Evolutionary conservation across 2,797 vertebrate genomes (phyloP).

Genomic region (Cossypha caffra): DNA sequence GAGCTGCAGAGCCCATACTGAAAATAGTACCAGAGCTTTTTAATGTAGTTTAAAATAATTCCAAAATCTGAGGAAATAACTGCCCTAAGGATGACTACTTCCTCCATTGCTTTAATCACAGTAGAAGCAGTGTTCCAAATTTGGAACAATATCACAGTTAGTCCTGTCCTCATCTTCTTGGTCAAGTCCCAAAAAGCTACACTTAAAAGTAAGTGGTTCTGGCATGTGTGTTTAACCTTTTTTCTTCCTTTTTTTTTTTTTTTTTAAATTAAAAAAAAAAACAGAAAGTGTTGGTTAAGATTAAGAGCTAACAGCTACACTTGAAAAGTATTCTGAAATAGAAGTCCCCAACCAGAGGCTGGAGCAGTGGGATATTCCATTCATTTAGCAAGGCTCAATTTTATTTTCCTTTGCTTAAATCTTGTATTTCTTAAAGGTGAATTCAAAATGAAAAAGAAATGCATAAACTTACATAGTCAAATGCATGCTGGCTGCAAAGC

Average conservation of each 20-base stretch:
- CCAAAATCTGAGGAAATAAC: neutral
- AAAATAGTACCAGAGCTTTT: neutral
- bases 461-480: neutral
- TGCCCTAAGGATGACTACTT: neutral
- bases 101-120: neutral
- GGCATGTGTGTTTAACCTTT: neutral
- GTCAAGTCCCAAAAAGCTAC: neutral
- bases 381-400: neutral
- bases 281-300: neutral
- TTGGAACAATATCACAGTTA: neutral
- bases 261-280: neutral
- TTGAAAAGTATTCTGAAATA: neutral
- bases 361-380: neutral
- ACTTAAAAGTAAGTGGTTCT: neutral
- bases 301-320: neutral
- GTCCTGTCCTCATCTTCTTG: neutral
- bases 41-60: neutral
- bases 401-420: neutral
- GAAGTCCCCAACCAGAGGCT: neutral
- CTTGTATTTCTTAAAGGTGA: neutral
- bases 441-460: neutral
- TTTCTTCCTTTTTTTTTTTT: fast-evolving
- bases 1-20: neutral
- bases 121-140: neutral
- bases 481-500: neutral